Base-by-base conservation (phyloP, 1,140 invertebrate genomes). In the Neomicropteryx cornuta region DNA sequence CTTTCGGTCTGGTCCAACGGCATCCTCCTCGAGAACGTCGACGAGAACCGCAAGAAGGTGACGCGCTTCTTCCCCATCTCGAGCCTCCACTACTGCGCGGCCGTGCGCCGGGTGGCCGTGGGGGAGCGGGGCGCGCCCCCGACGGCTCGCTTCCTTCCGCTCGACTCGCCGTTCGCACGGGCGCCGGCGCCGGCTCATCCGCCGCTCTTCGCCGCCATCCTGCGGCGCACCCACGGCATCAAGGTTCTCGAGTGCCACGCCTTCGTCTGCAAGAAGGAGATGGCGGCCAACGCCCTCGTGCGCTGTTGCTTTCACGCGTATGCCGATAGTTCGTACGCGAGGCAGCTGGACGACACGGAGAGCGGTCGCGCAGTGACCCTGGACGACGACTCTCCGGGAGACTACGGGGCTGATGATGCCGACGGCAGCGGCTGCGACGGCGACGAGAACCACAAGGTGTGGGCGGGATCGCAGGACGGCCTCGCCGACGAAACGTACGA, bases 221-320 rank as follows among this genome's bases (percentile, higher is more conserved):
- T 97, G 28, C 74, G 95, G 20, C 75, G 95, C 27, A 97, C 93
- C 3, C 88, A 87, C 5, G 95, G 96, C n/a, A 95, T 97, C 46
- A 98, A 97, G 69, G 92, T 99, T 11, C 72, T 99, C 8, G 96
- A 99, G 68, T 99, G 96, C 72, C 95, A 99, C 68, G 92, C 92
- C 18, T 99, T 99, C 62, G 92, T 99, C 49, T 97, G 94, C 65
- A 94, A 93, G 52, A 76, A 89, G 30, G 91, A 94, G 63, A 87
- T 90, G 58, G 90, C 91, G 4, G 90, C 90, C 22, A 95, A 95
- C 56, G 91, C 91, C 39, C 71, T 94, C 50, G 90, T 95, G 23
- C 70, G 88, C 44, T 94, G 90, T 62, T 94, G 90, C 66, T 95
- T 95, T 60, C 90, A 94, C 63, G 87, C 91, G 16, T 94, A 94